Evolutionary conservation across 2,113 vertebrate species (phyloP).

Genomic region (Saguinus midas): DNA sequence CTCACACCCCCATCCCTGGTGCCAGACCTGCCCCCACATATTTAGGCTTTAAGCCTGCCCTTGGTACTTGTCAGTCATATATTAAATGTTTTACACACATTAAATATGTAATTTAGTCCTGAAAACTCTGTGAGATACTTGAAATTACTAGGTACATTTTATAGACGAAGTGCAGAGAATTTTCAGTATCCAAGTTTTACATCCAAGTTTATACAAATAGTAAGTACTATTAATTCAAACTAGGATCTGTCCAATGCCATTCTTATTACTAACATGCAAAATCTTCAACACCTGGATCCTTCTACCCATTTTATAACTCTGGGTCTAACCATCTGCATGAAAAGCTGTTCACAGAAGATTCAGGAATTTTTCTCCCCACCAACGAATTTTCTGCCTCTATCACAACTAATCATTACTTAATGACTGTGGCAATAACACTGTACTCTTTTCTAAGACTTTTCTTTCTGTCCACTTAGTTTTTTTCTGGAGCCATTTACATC

Average conservation of each 20-base stretch:
- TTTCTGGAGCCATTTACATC: not conserved
- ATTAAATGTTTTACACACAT: not conserved
- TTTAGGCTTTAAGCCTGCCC: not conserved
- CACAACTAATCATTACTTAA: constrained; percentile 33
- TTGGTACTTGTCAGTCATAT: constrained; percentile 2
- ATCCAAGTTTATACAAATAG: not conserved
- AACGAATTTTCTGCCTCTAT: not conserved
- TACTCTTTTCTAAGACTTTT: not conserved
- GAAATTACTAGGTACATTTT: not conserved
- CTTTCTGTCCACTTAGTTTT: not conserved
- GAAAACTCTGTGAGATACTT: not conserved
- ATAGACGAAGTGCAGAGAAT: not conserved
- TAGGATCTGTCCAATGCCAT: not conserved
- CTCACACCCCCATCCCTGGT: not conserved
- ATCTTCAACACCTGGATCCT: not conserved
- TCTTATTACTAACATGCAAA: not conserved
- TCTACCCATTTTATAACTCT: not conserved
- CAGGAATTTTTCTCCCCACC: not conserved
- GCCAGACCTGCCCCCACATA: not conserved
- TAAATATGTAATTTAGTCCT: not conserved
- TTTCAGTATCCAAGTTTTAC: constrained; percentile 8
- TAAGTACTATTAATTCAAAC: not conserved
- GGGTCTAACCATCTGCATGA: not conserved
- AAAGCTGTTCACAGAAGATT: constrained; percentile 3
- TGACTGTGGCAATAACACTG: not conserved